These are phyloP conservation scores for Potamilus streckersoni DNA, from an alignment of 1,140 invertebrate genomes.

Conservation along the genomic window DNA sequence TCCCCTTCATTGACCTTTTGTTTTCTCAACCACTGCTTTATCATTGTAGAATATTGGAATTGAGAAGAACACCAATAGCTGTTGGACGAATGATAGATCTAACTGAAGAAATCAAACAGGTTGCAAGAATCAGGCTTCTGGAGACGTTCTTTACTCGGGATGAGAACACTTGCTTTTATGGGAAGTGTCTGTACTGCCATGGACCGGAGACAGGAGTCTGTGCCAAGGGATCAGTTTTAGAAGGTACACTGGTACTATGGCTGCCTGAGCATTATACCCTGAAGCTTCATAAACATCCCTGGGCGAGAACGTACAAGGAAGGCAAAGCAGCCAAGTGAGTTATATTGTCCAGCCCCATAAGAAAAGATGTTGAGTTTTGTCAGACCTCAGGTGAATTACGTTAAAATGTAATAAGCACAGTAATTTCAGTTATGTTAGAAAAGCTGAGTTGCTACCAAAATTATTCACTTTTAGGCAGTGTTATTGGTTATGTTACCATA, in stretches of 20 bases:
- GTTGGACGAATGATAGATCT: constrained; percentile 83
- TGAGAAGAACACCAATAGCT: constrained; percentile 83
- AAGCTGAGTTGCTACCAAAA: neutral
- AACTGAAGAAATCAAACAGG: constrained; percentile 78
- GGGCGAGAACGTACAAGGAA: constrained; percentile 88
- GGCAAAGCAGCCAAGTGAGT: constrained; percentile 75
- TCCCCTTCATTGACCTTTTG: too few relatives aligned
- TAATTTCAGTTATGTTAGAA: neutral
- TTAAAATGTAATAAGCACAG: neutral
- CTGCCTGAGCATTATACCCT: constrained; percentile 77
- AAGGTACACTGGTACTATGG: constrained; percentile 88
- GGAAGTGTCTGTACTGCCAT: constrained; percentile 87
- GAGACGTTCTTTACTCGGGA: constrained; percentile 64
- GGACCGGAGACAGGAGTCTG: constrained; percentile 82
- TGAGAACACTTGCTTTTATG: constrained; percentile 80
- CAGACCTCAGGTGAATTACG: too few relatives aligned
- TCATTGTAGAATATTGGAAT: constrained; percentile 75
- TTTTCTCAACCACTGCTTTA: neutral
- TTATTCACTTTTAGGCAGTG: neutral
- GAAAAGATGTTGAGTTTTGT: too few relatives aligned
- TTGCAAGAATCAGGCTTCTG: constrained; percentile 70
- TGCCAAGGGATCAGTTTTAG: constrained; percentile 76
- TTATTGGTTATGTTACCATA: neutral
- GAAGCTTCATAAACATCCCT: constrained; percentile 78
- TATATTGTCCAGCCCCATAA: neutral